phyloP scores from a whole-genome alignment of 2,797 vertebrate species.

The Chelidonichthys spinosus region DNA sequence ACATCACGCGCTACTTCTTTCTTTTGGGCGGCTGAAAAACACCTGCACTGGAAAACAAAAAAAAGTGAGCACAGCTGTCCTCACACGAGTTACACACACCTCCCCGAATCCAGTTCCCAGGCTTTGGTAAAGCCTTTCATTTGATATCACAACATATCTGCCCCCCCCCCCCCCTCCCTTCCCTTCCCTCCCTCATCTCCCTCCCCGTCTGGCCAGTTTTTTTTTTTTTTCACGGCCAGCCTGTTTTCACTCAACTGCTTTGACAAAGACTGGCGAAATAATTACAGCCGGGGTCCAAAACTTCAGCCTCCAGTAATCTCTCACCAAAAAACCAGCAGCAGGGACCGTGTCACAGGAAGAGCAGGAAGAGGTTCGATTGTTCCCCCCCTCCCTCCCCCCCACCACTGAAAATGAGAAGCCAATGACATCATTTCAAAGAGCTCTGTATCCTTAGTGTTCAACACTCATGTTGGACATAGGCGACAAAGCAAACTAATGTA shows the following conservation, averaged over 20 bases:
- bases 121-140: constrained; percentile 73
- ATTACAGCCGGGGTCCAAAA: constrained; percentile 76
- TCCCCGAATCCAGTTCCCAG: constrained; percentile 77
- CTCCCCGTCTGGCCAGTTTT: constrained; percentile 66
- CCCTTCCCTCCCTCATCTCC: neutral
- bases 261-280: constrained; percentile 84
- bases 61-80: constrained; percentile 64
- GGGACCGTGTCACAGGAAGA: constrained; percentile 82
- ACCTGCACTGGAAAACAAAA: constrained; percentile 61
- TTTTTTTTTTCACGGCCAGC: constrained; percentile 71
- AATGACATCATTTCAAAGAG: constrained; percentile 84
- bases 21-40: constrained; percentile 23
- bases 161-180: neutral
- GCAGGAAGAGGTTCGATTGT: constrained; percentile 85
- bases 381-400: constrained; percentile 40
- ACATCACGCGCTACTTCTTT: constrained; percentile 1
- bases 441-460: constrained; percentile 56
- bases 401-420: constrained; percentile 68
- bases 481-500: constrained; percentile 41
- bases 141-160: constrained; percentile 81
- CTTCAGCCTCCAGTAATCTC: constrained; percentile 67
- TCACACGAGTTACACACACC: constrained; percentile 53
- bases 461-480: constrained; percentile 50
- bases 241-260: constrained; percentile 80
- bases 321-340: constrained; percentile 57